A percentile compares a stretch with the other conserved stretches of the same genome.
Evolutionary conservation across 2,797 vertebrate species (phyloP).

Genomic region (Cuculus canorus): DNA sequence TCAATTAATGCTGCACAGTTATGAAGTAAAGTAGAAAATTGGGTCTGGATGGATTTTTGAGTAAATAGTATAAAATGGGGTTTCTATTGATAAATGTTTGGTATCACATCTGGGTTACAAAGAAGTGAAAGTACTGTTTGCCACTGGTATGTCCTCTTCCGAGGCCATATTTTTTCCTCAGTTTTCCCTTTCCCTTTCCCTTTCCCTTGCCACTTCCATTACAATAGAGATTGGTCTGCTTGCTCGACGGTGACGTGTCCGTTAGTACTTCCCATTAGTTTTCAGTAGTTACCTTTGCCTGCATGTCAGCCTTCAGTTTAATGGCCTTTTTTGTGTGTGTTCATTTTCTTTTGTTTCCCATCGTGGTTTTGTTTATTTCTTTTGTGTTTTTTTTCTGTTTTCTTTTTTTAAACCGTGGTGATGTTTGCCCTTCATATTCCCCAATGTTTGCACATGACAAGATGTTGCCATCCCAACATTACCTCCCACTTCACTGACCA

Average conservation of each 20-base stretch:
- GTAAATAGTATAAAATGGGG: neutral
- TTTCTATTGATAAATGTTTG: neutral
- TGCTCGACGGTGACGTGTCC: slow-evolving; percentile 63
- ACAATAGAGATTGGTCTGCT: slow-evolving; percentile 64
- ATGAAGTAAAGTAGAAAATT: neutral
- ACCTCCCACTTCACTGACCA: slow-evolving; percentile 98
- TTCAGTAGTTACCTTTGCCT: slow-evolving; percentile 73
- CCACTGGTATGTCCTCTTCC: slow-evolving; percentile 25
- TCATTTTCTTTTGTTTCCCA: slow-evolving; percentile 85
- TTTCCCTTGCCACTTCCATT: slow-evolving; percentile 68
- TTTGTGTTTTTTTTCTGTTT: slow-evolving; percentile 82
- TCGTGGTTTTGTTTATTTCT: slow-evolving; percentile 93
- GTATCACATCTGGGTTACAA: neutral
- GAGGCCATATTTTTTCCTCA: slow-evolving; percentile 53
- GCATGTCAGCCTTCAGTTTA: slow-evolving; percentile 83
- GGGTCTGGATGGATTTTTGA: neutral
- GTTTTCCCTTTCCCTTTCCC: slow-evolving; percentile 70
- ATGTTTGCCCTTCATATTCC: slow-evolving; percentile 82
- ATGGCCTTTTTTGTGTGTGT: slow-evolving; percentile 84
- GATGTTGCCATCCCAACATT: slow-evolving; percentile 95
- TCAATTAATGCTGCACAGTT: neutral
- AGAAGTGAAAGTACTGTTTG: slow-evolving; percentile 12
- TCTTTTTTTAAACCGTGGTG: slow-evolving; percentile 79
- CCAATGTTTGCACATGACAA: slow-evolving; percentile 87
- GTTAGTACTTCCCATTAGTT: slow-evolving; percentile 72